These are phyloP conservation scores for Yasuhikotakia modesta DNA, from an alignment of 2,797 vertebrate species.

Conservation along the genomic window DNA sequence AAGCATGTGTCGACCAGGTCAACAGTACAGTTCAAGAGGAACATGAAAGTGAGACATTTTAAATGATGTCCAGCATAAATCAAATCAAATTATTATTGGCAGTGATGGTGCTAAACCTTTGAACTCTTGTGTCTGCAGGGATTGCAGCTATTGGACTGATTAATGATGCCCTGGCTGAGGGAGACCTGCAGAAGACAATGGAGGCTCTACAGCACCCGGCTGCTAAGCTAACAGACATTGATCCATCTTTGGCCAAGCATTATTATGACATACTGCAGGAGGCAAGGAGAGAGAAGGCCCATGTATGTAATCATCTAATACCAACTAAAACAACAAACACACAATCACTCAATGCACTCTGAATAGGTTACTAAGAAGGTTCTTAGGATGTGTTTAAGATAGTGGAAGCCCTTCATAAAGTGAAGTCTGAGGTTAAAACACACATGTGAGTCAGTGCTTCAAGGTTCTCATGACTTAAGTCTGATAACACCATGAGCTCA, in stretches of 20 bases:
- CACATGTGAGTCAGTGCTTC: neutral
- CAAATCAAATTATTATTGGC: neutral
- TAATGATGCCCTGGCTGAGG: constrained; percentile 94
- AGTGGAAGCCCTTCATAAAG: neutral
- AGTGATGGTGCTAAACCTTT: neutral
- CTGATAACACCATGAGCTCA: constrained; percentile 32
- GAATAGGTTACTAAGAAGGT: too few species aligned
- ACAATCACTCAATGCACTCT: too few species aligned
- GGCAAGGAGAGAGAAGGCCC: constrained; percentile 93
- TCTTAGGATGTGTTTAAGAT: neutral
- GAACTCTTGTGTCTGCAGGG: constrained; percentile 70
- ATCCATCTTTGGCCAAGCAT: constrained; percentile 87
- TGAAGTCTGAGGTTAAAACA: neutral
- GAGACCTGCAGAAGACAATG: constrained; percentile 85
- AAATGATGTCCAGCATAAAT: too few species aligned
- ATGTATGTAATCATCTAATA: constrained; percentile 77
- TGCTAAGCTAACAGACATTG: constrained; percentile 89
- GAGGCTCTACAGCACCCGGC: constrained; percentile 86
- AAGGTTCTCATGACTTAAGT: constrained; percentile 12
- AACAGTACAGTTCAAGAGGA: constrained; percentile 89
- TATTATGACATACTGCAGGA: constrained; percentile 93
- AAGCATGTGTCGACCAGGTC: constrained; percentile 90
- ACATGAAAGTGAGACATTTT: constrained; percentile 89
- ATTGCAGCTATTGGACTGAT: constrained; percentile 94
- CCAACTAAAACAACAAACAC: neutral